A percentile compares a stretch with the other conserved stretches of the same genome.
phyloP scores from a whole-genome alignment of 1,140 invertebrate species.

The Triops cancriformis region DNA sequence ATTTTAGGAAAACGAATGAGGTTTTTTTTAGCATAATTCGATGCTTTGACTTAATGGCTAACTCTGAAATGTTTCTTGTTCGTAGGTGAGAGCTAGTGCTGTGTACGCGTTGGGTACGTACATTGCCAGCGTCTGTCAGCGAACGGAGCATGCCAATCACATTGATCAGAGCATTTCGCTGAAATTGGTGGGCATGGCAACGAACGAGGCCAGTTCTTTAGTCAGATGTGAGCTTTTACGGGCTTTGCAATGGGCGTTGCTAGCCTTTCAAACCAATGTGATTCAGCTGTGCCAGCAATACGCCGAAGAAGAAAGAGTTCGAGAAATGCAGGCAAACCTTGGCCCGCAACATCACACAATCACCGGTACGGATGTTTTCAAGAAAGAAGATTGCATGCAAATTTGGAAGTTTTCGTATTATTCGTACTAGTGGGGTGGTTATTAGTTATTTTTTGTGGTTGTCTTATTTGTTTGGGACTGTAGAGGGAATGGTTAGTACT shows the following conservation, averaged over 20 bases:
- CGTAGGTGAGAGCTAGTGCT: slow-evolving; percentile 72
- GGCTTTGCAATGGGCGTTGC: slow-evolving; percentile 82
- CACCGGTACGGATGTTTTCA: background rate
- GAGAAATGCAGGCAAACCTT: background rate
- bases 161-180: slow-evolving; percentile 86
- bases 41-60: too few species aligned
- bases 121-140: slow-evolving; percentile 57
- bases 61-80: background rate
- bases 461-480: too few species aligned
- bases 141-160: slow-evolving; percentile 84
- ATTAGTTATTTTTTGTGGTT: too few species aligned
- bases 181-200: slow-evolving; percentile 65
- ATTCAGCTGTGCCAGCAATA: slow-evolving; percentile 54
- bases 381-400: background rate
- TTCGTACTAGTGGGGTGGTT: background rate
- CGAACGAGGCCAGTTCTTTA: slow-evolving; percentile 73
- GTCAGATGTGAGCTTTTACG: slow-evolving; percentile 51
- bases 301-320: slow-evolving; percentile 52
- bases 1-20: too few species aligned
- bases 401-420: background rate
- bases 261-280: slow-evolving; percentile 85
- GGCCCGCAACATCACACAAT: background rate
- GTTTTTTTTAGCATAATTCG: too few species aligned
- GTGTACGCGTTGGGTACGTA: slow-evolving; percentile 92
- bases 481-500: background rate